Conservation (phyloP, 2,797 vertebrate genomes). For the Pseudochaenichthys georgianus region DNA sequence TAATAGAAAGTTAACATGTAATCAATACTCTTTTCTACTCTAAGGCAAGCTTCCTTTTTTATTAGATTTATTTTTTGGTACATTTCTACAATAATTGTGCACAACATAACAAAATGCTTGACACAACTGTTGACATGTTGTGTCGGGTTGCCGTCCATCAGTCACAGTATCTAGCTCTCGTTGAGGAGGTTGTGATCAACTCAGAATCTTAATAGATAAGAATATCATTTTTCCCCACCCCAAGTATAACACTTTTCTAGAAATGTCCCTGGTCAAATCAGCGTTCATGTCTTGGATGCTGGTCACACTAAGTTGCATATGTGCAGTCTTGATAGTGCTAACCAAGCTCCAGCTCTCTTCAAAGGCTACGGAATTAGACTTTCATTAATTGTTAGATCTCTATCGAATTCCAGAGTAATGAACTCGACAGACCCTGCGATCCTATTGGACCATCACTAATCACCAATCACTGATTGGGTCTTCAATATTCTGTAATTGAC, state of each 20-base stretch:
- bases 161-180: no score
- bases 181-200: background rate
- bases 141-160: no score
- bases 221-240: background rate
- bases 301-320: background rate
- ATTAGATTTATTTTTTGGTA: no score
- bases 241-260: background rate
- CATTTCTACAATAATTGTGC: no score
- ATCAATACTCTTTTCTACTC: no score
- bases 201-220: background rate
- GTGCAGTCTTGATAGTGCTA: constrained; percentile 15
- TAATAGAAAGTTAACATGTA: no score
- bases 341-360: constrained; percentile 24
- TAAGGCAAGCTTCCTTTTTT: no score
- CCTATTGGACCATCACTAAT: constrained; percentile 71
- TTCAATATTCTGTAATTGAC: constrained; percentile 74
- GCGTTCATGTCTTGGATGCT: background rate
- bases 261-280: background rate
- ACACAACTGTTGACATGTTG: no score
- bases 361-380: constrained; percentile 44
- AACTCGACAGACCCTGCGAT: constrained; percentile 69
- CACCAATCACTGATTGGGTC: constrained; percentile 68
- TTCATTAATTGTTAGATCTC: constrained; percentile 68
- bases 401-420: constrained; percentile 79
- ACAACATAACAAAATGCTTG: no score